phyloP scores from a whole-genome alignment of 2,888 invertebrate genomes.

The Alviniconcha strummeri region DNA sequence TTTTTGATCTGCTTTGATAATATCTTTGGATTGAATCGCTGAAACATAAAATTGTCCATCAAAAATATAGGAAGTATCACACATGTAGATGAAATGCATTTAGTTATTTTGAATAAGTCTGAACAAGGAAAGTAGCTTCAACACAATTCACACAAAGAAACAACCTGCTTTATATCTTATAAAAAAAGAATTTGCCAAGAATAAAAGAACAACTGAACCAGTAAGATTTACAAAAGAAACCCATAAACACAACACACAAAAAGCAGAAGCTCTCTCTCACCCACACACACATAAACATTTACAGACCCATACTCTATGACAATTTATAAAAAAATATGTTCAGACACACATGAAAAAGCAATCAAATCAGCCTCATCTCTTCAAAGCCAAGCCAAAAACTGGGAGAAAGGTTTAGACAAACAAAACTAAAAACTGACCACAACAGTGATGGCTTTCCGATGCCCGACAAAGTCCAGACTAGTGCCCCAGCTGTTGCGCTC shows the following conservation, averaged over 20 bases:
- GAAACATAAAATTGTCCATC: slow-evolving; percentile 60
- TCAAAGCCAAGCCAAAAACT: too few species aligned
- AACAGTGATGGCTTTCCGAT: slow-evolving; percentile 96
- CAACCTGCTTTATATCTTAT: background rate
- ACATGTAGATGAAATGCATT: too few species aligned
- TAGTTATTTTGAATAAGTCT: too few species aligned
- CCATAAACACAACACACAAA: too few species aligned
- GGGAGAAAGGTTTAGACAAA: too few species aligned
- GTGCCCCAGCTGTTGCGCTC: slow-evolving; percentile 87
- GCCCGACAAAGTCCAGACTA: slow-evolving; percentile 98
- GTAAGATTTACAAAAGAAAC: too few species aligned
- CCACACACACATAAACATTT: background rate
- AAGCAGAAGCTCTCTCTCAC: background rate
- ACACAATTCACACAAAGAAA: too few species aligned
- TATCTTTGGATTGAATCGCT: slow-evolving; percentile 94
- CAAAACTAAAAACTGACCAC: slow-evolving; percentile 75
- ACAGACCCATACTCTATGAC: background rate
- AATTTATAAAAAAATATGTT: background rate
- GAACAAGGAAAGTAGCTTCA: too few species aligned
- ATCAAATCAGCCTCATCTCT: background rate
- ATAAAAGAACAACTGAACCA: background rate
- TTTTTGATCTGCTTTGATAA: slow-evolving; percentile 79
- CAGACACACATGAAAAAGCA: background rate
- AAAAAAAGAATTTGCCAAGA: background rate
- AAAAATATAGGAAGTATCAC: too few species aligned